Evolutionary conservation across 2,888 invertebrate genomes (phyloP).

Genomic region (Melanostoma mellinum): DNA sequence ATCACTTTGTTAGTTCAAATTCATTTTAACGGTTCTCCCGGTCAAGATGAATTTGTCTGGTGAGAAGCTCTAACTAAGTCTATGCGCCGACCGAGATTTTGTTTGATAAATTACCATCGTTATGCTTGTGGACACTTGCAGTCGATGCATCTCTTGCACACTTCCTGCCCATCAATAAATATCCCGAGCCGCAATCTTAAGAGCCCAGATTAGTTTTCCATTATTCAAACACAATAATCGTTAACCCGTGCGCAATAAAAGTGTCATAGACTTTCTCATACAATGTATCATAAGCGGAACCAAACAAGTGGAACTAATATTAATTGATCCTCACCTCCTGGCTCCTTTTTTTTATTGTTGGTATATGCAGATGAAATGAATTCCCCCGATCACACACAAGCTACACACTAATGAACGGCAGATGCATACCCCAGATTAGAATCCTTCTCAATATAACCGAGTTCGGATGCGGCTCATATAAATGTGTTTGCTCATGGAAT

Average conservation of each 20-base stretch:
- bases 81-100: too few relatives aligned
- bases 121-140: too few relatives aligned
- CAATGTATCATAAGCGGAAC: slow-evolving; percentile 24
- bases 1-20: slow-evolving; percentile 4
- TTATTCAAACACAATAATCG: slow-evolving; percentile 7
- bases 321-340: slow-evolving; percentile 52
- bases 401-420: slow-evolving; percentile 34
- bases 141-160: too few relatives aligned
- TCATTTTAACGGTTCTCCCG: slow-evolving; percentile 12
- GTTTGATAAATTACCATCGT: too few relatives aligned
- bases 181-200: neutral
- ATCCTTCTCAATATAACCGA: slow-evolving; percentile 36
- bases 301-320: slow-evolving; percentile 46
- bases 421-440: slow-evolving; percentile 55
- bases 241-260: slow-evolving; percentile 38
- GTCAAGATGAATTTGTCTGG: slow-evolving; percentile 4
- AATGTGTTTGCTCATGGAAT: slow-evolving; percentile 37
- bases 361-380: slow-evolving; percentile 10
- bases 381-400: slow-evolving; percentile 13
- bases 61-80: neutral
- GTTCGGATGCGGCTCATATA: slow-evolving; percentile 14
- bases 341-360: slow-evolving; percentile 9
- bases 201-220: slow-evolving; percentile 1
- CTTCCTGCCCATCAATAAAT: too few relatives aligned
- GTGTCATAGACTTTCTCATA: slow-evolving; percentile 35